phyloP scores from a whole-genome alignment of 2,888 invertebrate genomes.

The Chaitophorus viminalis region DNA sequence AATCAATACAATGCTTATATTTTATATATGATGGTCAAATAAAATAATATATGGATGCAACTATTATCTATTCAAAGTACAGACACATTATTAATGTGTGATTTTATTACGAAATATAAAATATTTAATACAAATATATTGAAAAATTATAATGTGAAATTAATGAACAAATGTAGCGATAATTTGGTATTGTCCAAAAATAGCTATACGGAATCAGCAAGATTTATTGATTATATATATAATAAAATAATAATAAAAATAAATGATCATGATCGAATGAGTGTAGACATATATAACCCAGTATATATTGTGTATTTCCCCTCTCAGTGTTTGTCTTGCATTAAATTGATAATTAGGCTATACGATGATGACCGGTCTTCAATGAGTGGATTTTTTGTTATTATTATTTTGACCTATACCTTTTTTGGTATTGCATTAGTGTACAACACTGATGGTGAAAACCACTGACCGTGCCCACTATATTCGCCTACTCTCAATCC shows the following conservation, averaged over 20 bases:
- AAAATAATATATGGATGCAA: background rate
- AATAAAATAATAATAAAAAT: conserved; percentile 34
- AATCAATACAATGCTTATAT: background rate
- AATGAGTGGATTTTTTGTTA: conserved; percentile 23
- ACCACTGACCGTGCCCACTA: conserved; percentile 52
- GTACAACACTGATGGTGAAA: conserved; percentile 25
- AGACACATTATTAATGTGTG: background rate
- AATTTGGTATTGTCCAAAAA: background rate
- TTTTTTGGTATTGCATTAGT: conserved; percentile 51
- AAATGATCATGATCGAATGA: background rate
- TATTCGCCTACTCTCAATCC: conserved; percentile 56
- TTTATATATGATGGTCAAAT: background rate
- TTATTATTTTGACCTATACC: conserved; percentile 50
- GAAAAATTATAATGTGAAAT: background rate
- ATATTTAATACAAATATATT: background rate
- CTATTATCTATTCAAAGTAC: background rate
- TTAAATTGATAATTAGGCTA: conserved; percentile 35
- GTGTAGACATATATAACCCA: background rate
- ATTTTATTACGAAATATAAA: background rate
- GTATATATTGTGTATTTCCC: background rate
- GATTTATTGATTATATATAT: background rate
- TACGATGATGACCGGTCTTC: conserved; percentile 27
- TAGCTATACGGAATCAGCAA: background rate
- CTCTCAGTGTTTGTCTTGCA: background rate
- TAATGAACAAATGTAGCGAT: background rate